Evolutionary conservation across 2,797 vertebrate species (phyloP).

Genomic region (Oreochromis grahami): DNA sequence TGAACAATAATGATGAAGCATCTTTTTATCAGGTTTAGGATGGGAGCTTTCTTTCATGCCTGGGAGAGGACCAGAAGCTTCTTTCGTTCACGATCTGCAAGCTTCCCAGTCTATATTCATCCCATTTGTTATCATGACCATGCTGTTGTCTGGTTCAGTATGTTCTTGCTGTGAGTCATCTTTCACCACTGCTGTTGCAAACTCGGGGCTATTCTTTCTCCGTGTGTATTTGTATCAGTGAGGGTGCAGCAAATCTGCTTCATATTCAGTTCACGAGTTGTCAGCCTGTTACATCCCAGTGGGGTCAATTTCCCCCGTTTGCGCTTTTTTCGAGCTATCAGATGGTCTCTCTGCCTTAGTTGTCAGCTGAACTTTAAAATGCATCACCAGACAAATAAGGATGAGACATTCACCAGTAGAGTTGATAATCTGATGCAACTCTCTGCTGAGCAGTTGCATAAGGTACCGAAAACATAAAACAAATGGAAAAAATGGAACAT

Average conservation of each 20-base stretch:
- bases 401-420: not conserved
- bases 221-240: not conserved
- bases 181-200: conserved; percentile 5
- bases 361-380: not conserved
- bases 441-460: not conserved
- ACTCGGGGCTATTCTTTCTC: not conserved
- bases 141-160: not conserved
- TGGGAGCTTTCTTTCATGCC: not conserved
- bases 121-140: conserved; percentile 4
- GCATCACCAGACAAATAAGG: not conserved
- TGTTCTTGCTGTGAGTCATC: conserved; percentile 2
- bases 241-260: not conserved
- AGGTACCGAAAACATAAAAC: not conserved
- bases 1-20: not conserved
- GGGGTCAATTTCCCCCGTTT: conserved; percentile 7
- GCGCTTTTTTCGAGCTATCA: not conserved
- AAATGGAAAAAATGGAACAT: not conserved
- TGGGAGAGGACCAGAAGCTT: not conserved
- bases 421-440: not conserved
- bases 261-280: not conserved
- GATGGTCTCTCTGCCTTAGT: not conserved
- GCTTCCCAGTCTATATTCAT: not conserved
- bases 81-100: not conserved
- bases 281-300: not conserved
- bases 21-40: not conserved